Percentiles rank a stretch among this genome's conserved stretches.
Evolutionary conservation across 2,888 invertebrate genomes (phyloP).

Genomic region (Aleiodes leptofemur): DNA sequence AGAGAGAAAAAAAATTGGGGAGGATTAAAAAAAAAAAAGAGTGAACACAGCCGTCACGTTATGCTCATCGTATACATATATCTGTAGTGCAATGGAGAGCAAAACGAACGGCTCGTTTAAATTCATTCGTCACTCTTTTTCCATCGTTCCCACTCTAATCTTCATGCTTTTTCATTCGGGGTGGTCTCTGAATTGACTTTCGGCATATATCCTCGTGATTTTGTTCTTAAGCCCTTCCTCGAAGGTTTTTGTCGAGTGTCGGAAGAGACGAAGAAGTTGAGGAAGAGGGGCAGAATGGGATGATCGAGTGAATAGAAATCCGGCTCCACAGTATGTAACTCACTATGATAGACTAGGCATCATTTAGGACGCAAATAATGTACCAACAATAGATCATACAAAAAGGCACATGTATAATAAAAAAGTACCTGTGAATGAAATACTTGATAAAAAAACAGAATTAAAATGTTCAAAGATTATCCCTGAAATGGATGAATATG

Average conservation of each 20-base stretch:
- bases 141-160: slow-evolving; percentile 19
- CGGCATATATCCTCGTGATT: slow-evolving; percentile 16
- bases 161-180: slow-evolving; percentile 41
- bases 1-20: slow-evolving; percentile 17
- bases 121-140: slow-evolving; percentile 60
- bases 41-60: slow-evolving; percentile 28
- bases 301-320: no score
- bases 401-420: no score
- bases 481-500: no score
- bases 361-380: no score
- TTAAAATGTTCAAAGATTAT: no score
- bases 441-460: no score
- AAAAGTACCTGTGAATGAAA: no score
- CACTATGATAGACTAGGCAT: no score
- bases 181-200: slow-evolving; percentile 42
- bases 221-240: slow-evolving; percentile 5
- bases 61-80: slow-evolving; percentile 26
- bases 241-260: neutral
- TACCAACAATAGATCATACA: no score
- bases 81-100: slow-evolving; percentile 35
- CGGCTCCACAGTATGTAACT: no score
- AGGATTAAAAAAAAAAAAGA: neutral
- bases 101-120: slow-evolving; percentile 50
- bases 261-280: no score
- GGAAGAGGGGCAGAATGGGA: no score